Conservation (phyloP, 2,888 invertebrate species). For the Dicycla oo region DNA sequence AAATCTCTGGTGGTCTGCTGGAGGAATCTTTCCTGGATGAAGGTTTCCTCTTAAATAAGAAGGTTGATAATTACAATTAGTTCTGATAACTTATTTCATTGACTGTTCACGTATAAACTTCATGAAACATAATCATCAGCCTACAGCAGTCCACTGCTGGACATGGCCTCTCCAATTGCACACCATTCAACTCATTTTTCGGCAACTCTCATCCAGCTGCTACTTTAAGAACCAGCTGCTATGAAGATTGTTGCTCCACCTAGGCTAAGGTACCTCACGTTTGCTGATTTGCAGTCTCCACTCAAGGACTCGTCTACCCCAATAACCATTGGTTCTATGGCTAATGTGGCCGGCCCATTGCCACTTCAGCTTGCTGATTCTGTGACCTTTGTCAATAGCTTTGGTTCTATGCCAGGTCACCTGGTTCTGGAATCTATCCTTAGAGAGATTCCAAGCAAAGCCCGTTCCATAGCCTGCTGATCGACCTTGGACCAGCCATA, state of each 20-base stretch:
- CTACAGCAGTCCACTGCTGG: no score
- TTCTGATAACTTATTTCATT: not conserved
- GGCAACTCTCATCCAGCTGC: not conserved
- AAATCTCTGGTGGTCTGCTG: constrained; percentile 98
- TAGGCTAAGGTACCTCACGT: not conserved
- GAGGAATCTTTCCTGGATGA: constrained; percentile 99
- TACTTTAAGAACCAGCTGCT: no score
- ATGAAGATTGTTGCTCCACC: not conserved
- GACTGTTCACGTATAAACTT: not conserved
- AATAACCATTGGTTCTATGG: no score
- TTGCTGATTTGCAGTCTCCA: no score
- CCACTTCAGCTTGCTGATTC: not conserved
- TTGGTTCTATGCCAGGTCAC: not conserved
- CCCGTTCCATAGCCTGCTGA: no score
- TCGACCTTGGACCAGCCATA: no score
- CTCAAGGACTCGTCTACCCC: no score
- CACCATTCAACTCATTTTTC: no score
- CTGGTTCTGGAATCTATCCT: not conserved
- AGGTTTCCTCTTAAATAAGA: constrained; percentile 98
- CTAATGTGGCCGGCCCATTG: no score
- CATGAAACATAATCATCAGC: no score
- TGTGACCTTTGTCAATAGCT: not conserved
- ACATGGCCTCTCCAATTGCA: no score
- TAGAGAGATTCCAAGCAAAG: no score
- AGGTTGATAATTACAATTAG: constrained; percentile 83